A percentile compares a stretch with the other conserved stretches of the same genome.
Conservation (phyloP, 2,113 vertebrate genomes). For the Pseudorhombus dupliciocellatus region DNA sequence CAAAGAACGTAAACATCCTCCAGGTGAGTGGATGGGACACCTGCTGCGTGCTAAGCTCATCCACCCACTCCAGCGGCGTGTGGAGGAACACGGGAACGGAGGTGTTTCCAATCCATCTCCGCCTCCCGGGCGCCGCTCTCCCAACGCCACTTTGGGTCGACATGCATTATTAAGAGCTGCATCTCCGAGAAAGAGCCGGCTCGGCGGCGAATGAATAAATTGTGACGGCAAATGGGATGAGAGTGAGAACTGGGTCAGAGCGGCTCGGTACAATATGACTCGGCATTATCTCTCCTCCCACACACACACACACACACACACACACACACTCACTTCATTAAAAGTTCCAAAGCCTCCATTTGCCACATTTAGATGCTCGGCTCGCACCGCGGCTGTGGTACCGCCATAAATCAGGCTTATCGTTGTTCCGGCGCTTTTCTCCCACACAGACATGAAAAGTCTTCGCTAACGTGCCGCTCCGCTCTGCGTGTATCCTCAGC, state of each 20-base stretch:
- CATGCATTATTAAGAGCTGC: slow-evolving; percentile 61
- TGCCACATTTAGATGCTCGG: slow-evolving; percentile 47
- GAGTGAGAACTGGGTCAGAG: slow-evolving; percentile 71
- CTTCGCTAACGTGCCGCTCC: background rate
- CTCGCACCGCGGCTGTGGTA: background rate
- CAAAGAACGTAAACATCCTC: too few species aligned
- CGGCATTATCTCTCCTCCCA: slow-evolving; percentile 34
- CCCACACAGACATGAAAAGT: slow-evolving; percentile 11
- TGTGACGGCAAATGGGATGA: slow-evolving; percentile 52
- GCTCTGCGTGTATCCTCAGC: too few species aligned
- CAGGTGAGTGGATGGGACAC: too few species aligned
- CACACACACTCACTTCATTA: slow-evolving; percentile 52
- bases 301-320: slow-evolving; percentile 15
- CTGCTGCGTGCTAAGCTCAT: too few species aligned
- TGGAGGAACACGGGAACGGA: slow-evolving; percentile 4
- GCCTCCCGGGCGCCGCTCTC: slow-evolving; percentile 6
- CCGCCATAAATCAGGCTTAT: slow-evolving; percentile 22
- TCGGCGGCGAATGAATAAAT: slow-evolving; percentile 59
- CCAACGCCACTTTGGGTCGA: slow-evolving; percentile 44
- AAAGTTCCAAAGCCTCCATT: slow-evolving; percentile 53
- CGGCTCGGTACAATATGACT: slow-evolving; percentile 59
- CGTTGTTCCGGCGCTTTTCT: slow-evolving; percentile 34
- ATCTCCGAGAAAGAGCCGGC: slow-evolving; percentile 46
- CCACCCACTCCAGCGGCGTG: fast-evolving
- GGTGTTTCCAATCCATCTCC: slow-evolving; percentile 26